Base-by-base conservation (phyloP, 2,888 invertebrate genomes). In the Gerosis bhagava region DNA sequence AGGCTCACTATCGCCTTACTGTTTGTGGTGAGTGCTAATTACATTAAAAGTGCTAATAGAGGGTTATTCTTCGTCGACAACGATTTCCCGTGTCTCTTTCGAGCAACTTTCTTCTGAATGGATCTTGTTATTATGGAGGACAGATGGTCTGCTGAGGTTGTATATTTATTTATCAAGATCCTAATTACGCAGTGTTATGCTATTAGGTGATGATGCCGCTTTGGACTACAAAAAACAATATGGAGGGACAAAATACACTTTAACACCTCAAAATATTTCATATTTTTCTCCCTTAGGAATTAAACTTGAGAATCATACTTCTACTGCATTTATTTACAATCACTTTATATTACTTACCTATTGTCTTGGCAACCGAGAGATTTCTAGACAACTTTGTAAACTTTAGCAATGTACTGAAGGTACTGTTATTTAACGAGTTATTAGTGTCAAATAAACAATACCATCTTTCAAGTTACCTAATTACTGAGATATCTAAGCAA, bases 1-100 rank as follows among this genome's bases (percentile, higher is more conserved):
- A 81, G 81, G 77, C 71, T 79, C 72, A 80, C 82, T 73, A 78
- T 84, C 78, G 81, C 77, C 77, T 78, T 84, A 76, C 77, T 88
- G 78, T 79, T 86, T 83, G 83, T 86, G 88, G 88, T 88, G 88
- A 88, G 88, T 88, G 83, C 69, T 73, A 74, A 78, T 77, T 77
- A 74, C 70, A 73, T 52, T 54, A 50, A 53, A 54, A 57, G 54
- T 57, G 58, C 53, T 57, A 52, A 57, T 44, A 48, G 34, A 48
- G 50, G 41, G 46, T 52, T 48, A n/a, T 21, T 36, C 19, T 11
- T 36, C 28, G 16, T 12, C 35, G 25, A 19, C 11, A 22, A 16
- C 10, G 35, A 35, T 40, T 32, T 37, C 17, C 17, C 44, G 29
- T 37, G 44, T 45, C 22, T 22, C 17, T 3, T 8, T 21, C 8